Percentiles rank a stretch among this genome's conserved stretches.
These are phyloP conservation scores for Stercorarius parasiticus DNA, from an alignment of 2,113 vertebrate genomes.

Conservation along the genomic window DNA sequence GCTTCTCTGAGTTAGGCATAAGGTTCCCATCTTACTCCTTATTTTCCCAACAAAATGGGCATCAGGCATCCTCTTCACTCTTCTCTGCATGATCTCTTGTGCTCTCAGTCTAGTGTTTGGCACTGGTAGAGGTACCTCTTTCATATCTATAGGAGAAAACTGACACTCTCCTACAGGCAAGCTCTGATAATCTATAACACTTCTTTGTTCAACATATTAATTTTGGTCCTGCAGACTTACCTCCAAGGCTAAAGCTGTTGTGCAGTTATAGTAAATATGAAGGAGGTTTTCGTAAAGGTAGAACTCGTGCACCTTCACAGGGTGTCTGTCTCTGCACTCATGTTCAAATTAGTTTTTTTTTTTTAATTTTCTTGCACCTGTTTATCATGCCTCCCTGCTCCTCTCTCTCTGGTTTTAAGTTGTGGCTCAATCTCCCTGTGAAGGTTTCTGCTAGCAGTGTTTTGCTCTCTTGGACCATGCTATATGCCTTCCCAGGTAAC, in stretches of 20 bases:
- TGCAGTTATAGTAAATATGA: background rate
- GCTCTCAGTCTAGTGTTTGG: background rate
- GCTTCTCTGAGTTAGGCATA: background rate
- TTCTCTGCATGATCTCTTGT: background rate
- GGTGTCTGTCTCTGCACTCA: accelerated
- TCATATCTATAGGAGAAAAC: background rate
- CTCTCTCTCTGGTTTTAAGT: background rate
- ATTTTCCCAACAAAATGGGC: background rate
- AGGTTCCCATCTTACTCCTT: background rate
- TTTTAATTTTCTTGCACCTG: background rate
- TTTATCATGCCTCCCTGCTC: background rate
- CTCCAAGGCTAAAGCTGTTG: background rate
- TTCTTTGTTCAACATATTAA: background rate
- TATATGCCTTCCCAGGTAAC: background rate
- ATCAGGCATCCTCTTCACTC: background rate
- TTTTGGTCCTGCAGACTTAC: background rate
- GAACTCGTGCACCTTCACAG: background rate
- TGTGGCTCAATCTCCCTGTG: background rate
- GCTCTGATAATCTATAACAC: background rate
- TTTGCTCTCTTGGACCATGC: background rate
- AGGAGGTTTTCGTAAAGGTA: background rate
- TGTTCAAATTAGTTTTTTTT: background rate
- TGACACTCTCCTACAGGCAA: background rate
- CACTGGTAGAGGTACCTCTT: background rate
- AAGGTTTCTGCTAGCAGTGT: background rate